Base-by-base conservation (phyloP, 92 coral and sea anemone genomes). In the Chrysogorgia sp. region DNA sequence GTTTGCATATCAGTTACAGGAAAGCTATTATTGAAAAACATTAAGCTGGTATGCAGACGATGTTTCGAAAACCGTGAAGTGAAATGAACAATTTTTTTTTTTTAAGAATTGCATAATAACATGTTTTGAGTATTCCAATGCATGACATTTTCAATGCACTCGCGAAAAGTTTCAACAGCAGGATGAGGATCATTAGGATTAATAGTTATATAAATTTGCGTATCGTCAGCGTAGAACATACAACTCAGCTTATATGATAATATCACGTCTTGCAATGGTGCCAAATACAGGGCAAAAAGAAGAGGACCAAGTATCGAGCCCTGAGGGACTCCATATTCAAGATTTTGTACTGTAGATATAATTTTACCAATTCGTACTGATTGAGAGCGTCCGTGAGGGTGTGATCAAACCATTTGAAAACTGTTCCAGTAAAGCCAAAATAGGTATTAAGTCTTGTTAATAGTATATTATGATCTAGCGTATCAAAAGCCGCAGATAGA, bases 1-100 rank as follows among this genome's bases (percentile, higher is more conserved):
- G n/a, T n/a, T n/a, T n/a, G n/a, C n/a, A n/a, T n/a, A n/a, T n/a
- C n/a, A n/a, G n/a, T n/a, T n/a, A n/a, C n/a, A n/a, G n/a, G n/a
- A n/a, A n/a, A n/a, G n/a, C n/a, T 15, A 89, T 85, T 19, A 84
- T 31, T 31, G 35, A 29, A 19, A 34, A 62, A 21, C n/a, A 29
- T 31, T 19, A 62, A 31, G 69, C 35, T 62, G 31, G 35, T 24
- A 30, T 62, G 69, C 37, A 7, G 34, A 17, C 2, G 33, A 28
- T 69, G 76, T 56, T 20, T 43, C 30, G 0, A 35, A 24, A 69
- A 22, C 23, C 76, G 76, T 24, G 59, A 69, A 7, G 59, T 69
- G 41, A 72, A 30, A 29, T 48, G 79, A 26, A 72, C 3, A 19
- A 50, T 22, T 19, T 72, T 47, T 10, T 59, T 72, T 3, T 55